phyloP scores from a whole-genome alignment of 2,113 vertebrate species.

The Gymnobelideus leadbeateri region DNA sequence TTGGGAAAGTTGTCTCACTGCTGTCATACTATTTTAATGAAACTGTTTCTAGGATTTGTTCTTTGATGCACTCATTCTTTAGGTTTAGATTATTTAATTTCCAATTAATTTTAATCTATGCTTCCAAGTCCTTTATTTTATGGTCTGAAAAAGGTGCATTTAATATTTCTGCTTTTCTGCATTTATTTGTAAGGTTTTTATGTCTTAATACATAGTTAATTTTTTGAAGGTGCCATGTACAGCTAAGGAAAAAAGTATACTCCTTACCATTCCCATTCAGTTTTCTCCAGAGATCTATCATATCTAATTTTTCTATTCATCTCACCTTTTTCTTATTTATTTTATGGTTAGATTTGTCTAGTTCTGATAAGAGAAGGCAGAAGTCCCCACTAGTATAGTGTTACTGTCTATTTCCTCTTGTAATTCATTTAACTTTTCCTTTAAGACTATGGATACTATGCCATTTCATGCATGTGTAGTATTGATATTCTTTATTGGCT shows the following conservation, averaged over 20 bases:
- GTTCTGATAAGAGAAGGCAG: background rate
- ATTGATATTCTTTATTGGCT: background rate
- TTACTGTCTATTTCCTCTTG: background rate
- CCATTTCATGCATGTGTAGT: background rate
- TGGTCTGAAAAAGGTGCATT: too few species aligned
- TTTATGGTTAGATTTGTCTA: background rate
- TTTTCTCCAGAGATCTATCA: background rate
- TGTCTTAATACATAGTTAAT: too few species aligned
- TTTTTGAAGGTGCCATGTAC: too few species aligned
- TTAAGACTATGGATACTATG: background rate
- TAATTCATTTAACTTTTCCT: background rate
- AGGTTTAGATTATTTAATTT: background rate
- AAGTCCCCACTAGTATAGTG: background rate
- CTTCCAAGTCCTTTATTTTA: background rate
- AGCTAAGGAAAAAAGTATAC: too few species aligned
- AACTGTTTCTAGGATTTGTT: background rate
- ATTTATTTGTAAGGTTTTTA: too few species aligned
- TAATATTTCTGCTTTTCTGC: too few species aligned
- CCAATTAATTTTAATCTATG: background rate
- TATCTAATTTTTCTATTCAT: background rate
- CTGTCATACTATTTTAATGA: too few species aligned
- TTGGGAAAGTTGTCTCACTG: too few species aligned
- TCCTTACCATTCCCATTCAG: background rate
- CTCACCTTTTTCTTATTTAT: too few species aligned
- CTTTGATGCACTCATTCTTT: background rate